Percentiles rank a stretch among this genome's conserved stretches.
Conservation (phyloP, 2,113 vertebrate genomes). For the Hystrix cristata region DNA sequence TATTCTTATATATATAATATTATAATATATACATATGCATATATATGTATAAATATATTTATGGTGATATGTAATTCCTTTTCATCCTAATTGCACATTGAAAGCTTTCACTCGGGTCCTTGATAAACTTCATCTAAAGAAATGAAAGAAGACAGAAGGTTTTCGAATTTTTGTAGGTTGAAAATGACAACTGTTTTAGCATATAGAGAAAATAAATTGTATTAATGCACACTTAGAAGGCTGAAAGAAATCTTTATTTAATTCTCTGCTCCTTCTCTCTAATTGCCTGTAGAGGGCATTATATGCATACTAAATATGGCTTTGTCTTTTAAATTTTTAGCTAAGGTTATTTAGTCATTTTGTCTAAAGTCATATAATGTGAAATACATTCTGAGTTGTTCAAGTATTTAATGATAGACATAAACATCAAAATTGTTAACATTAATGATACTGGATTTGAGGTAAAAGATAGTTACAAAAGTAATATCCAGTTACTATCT, state of each 20-base stretch:
- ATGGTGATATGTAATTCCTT: neutral
- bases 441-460: constrained; percentile 46
- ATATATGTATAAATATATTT: neutral
- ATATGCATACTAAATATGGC: constrained; percentile 54
- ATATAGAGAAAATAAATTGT: constrained; percentile 11
- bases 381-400: constrained; percentile 48
- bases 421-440: constrained; percentile 26
- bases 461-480: constrained; percentile 41
- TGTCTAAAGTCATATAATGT: neutral
- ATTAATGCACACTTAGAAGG: accelerated
- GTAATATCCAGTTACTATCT: neutral
- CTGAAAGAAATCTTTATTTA: constrained; percentile 12
- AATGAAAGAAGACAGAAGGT: constrained; percentile 16
- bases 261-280: constrained; percentile 46
- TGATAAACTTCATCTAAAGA: neutral
- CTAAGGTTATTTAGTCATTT: neutral
- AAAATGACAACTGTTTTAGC: neutral
- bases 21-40: neutral
- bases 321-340: neutral
- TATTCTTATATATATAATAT: neutral
- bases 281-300: constrained; percentile 88
- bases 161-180: constrained; percentile 1
- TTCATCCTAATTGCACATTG: neutral
- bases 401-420: neutral
- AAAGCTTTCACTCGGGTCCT: neutral